phyloP scores from a whole-genome alignment of 2,113 vertebrate genomes.

The Delphinus delphis region DNA sequence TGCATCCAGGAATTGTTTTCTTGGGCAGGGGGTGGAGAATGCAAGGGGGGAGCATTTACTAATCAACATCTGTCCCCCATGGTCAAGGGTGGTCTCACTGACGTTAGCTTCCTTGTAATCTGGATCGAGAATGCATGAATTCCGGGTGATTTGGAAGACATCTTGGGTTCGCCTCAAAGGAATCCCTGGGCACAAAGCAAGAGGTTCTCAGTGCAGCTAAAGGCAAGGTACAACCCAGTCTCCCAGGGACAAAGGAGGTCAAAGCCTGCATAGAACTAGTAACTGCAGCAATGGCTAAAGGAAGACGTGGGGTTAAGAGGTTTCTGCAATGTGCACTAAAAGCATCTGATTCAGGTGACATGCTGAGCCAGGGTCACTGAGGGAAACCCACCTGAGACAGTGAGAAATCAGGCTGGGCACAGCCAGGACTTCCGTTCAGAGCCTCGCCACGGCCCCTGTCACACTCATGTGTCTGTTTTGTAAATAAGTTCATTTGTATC shows the following conservation, averaged over 20 bases:
- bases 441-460: background rate
- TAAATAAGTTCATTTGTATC: too few species aligned
- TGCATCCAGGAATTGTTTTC: background rate
- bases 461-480: background rate
- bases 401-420: background rate
- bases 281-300: background rate
- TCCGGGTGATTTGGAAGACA: background rate
- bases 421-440: background rate
- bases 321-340: background rate
- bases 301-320: background rate
- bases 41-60: background rate
- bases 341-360: background rate
- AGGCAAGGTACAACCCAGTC: background rate
- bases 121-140: background rate
- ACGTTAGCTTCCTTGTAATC: background rate
- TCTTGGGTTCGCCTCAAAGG: background rate
- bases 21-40: background rate
- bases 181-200: background rate
- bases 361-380: background rate
- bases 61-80: background rate
- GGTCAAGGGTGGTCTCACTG: background rate
- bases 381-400: background rate
- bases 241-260: background rate
- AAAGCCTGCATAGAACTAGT: background rate
- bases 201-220: background rate